Evolutionary conservation across 2,888 invertebrate species (phyloP).

Genomic region (Heteropelma amictum): DNA sequence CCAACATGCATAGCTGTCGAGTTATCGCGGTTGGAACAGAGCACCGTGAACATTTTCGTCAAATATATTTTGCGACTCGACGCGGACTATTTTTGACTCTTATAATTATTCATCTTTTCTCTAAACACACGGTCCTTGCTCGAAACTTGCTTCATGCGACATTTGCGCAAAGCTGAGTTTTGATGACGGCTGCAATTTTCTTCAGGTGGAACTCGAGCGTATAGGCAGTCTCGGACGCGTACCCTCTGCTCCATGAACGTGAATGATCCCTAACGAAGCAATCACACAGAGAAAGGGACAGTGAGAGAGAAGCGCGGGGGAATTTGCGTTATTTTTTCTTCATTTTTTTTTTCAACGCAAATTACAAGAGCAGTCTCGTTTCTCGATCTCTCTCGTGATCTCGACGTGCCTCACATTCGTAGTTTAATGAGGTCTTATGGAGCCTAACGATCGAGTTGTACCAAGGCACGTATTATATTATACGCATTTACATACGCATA

Average conservation of each 20-base stretch:
- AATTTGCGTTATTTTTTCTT: not conserved
- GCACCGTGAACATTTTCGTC: too few relatives aligned
- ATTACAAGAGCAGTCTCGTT: slow-evolving; percentile 43
- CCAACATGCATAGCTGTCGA: too few relatives aligned
- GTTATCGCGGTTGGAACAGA: too few relatives aligned
- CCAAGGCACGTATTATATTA: slow-evolving; percentile 58
- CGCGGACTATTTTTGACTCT: too few relatives aligned
- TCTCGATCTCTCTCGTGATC: slow-evolving; percentile 51
- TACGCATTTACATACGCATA: too few relatives aligned
- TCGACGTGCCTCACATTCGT: slow-evolving; percentile 62
- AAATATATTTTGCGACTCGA: too few relatives aligned
- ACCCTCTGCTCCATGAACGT: slow-evolving; percentile 22
- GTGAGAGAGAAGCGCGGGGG: not conserved
- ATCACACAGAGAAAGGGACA: slow-evolving; percentile 43
- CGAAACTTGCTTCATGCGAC: too few relatives aligned
- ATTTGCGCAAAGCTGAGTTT: too few relatives aligned
- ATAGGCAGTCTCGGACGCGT: not conserved
- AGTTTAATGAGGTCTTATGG: slow-evolving; percentile 63
- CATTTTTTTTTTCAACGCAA: slow-evolving; percentile 38
- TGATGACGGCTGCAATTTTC: not conserved
- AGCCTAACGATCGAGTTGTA: slow-evolving; percentile 21
- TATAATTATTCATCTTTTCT: too few relatives aligned
- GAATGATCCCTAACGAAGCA: slow-evolving; percentile 65
- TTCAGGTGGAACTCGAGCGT: not conserved
- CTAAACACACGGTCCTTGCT: too few relatives aligned